A percentile compares a stretch with the other conserved stretches of the same genome.
Evolutionary conservation across 2,797 vertebrate genomes (phyloP).

Genomic region (Oceanodroma leucorhoa): DNA sequence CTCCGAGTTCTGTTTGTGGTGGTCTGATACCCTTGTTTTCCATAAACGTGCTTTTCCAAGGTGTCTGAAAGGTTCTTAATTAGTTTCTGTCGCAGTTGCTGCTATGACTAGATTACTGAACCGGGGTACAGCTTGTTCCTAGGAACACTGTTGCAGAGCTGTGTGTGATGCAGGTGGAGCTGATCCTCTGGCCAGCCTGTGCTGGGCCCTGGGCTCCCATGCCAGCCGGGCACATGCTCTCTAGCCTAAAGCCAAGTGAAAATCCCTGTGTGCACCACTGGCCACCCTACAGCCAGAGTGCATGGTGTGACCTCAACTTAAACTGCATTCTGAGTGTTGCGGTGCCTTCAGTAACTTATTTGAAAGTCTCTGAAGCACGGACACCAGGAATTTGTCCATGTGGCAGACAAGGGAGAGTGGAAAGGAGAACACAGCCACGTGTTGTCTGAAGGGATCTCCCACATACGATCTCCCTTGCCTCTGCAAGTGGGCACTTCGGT

Average conservation of each 20-base stretch:
- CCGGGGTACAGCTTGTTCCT: background rate
- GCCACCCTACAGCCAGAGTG: background rate
- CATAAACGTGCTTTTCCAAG: too few relatives aligned
- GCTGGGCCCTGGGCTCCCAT: background rate
- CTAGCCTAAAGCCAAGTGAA: background rate
- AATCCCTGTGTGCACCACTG: accelerated
- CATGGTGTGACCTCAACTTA: background rate
- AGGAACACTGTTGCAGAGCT: background rate
- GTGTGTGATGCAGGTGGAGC: background rate
- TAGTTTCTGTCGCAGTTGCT: background rate
- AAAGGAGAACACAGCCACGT: background rate
- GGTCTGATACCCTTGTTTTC: background rate
- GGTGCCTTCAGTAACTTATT: background rate
- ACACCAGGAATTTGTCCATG: background rate
- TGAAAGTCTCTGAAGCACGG: background rate
- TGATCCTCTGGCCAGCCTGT: background rate
- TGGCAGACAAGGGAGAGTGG: background rate
- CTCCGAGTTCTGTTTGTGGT: background rate
- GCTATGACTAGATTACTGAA: background rate
- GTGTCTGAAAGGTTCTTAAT: too few relatives aligned
- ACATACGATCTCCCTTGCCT: background rate
- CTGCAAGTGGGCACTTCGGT: background rate
- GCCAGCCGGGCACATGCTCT: background rate
- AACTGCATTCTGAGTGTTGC: background rate
- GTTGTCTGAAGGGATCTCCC: background rate